Percentiles rank a stretch among this genome's conserved stretches.
Evolutionary conservation across 2,113 vertebrate species (phyloP).

Genomic region (Microcebus griseorufus): DNA sequence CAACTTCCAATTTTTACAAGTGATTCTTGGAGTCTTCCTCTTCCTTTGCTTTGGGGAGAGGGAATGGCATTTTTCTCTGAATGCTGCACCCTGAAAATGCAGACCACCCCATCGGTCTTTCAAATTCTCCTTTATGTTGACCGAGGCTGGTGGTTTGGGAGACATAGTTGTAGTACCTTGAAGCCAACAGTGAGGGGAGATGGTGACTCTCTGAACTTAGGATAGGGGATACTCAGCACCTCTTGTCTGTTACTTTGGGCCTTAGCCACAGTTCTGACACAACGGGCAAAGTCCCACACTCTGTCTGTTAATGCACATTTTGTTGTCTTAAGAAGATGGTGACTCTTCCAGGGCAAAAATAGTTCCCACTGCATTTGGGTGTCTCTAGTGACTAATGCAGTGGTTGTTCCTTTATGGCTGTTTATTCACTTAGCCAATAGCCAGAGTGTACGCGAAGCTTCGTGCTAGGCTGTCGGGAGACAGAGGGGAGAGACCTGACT

Average conservation of each 20-base stretch:
- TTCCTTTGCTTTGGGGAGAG: background rate
- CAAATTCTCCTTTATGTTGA: background rate
- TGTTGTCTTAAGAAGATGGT: background rate
- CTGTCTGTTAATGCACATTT: background rate
- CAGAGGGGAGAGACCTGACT: background rate
- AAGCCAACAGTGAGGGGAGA: background rate
- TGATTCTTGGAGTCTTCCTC: background rate
- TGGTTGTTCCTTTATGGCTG: background rate
- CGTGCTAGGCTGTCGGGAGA: background rate
- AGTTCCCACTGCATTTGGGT: background rate
- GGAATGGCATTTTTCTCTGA: background rate
- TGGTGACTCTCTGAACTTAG: background rate
- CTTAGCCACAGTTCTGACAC: background rate
- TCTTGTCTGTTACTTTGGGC: background rate
- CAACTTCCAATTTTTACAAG: background rate
- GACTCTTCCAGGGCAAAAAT: background rate
- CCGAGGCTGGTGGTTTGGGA: background rate
- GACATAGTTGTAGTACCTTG: background rate
- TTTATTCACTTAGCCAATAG: background rate
- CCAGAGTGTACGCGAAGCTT: fast-evolving
- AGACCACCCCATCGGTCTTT: background rate
- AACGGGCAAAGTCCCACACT: background rate
- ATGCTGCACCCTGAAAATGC: background rate
- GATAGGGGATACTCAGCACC: background rate
- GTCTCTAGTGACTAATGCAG: background rate